These are phyloP conservation scores for Tenebrio molitor DNA, from an alignment of 1,140 invertebrate genomes.

Conservation along the genomic window DNA sequence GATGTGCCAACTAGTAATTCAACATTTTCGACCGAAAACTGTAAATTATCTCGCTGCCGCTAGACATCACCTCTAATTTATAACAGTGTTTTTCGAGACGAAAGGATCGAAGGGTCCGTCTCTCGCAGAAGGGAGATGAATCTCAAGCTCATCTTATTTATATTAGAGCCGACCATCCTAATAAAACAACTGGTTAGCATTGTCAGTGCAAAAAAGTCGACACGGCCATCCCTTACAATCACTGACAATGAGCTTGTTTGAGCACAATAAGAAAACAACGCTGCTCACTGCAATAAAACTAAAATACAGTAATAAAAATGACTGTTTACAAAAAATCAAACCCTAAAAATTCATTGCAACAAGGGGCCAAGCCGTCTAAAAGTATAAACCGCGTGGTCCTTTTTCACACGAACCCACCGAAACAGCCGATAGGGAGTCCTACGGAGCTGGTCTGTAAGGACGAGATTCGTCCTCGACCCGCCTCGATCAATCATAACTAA, in stretches of 20 bases:
- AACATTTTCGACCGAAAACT: no score
- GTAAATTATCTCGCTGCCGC: no score
- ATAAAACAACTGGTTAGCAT: constrained; percentile 50
- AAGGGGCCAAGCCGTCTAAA: constrained; percentile 60
- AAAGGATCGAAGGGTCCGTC: no score
- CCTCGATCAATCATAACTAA: constrained; percentile 63
- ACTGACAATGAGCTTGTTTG: constrained; percentile 54
- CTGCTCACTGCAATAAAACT: constrained; percentile 58
- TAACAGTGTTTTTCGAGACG: no score
- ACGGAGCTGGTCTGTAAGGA: constrained; percentile 45
- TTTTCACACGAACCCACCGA: constrained; percentile 57
- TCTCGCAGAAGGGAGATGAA: constrained; percentile 37
- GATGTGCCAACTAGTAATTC: no score
- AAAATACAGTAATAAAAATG: constrained; percentile 59
- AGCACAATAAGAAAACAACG: constrained; percentile 55
- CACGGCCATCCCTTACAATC: constrained; percentile 37
- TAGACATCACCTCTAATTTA: no score
- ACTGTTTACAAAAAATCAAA: constrained; percentile 59
- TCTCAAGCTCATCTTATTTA: constrained; percentile 41
- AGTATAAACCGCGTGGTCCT: constrained; percentile 47
- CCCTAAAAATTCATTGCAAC: constrained; percentile 59
- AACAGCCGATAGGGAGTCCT: constrained; percentile 33
- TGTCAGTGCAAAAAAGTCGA: constrained; percentile 52
- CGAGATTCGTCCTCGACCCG: constrained; percentile 43
- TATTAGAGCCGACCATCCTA: constrained; percentile 48